phyloP scores from a whole-genome alignment of 2,797 vertebrate species.

The Acanthiza pusilla region DNA sequence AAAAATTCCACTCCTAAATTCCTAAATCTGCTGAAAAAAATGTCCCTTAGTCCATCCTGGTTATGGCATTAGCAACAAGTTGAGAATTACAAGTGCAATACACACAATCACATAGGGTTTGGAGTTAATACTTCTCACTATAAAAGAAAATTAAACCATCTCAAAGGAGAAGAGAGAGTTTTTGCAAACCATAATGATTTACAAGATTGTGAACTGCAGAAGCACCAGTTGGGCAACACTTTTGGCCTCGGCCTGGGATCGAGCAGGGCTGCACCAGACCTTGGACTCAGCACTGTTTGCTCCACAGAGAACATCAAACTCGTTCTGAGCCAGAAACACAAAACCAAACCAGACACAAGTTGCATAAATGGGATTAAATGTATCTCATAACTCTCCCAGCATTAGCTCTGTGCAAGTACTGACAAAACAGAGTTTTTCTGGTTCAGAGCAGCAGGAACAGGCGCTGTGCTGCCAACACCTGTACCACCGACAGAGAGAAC shows the following conservation, averaged over 20 bases:
- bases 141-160: neutral
- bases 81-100: neutral
- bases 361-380: neutral
- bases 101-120: fast-evolving
- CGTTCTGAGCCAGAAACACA: fast-evolving
- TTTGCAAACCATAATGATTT: neutral
- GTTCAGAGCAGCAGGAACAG: neutral
- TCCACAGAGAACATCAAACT: neutral
- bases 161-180: neutral
- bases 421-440: neutral
- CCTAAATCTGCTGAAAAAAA: neutral
- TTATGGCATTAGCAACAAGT: neutral
- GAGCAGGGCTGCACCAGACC: neutral
- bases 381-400: neutral
- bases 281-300: slow-evolving; percentile 1
- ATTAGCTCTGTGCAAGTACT: neutral
- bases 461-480: neutral
- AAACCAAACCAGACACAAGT: neutral
- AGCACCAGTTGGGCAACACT: neutral
- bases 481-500: neutral
- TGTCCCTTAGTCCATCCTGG: neutral
- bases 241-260: fast-evolving
- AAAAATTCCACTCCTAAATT: neutral
- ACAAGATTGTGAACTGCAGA: neutral
- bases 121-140: neutral